phyloP scores from a whole-genome alignment of 2,113 vertebrate species.

The Oncorhynchus gorbuscha region DNA sequence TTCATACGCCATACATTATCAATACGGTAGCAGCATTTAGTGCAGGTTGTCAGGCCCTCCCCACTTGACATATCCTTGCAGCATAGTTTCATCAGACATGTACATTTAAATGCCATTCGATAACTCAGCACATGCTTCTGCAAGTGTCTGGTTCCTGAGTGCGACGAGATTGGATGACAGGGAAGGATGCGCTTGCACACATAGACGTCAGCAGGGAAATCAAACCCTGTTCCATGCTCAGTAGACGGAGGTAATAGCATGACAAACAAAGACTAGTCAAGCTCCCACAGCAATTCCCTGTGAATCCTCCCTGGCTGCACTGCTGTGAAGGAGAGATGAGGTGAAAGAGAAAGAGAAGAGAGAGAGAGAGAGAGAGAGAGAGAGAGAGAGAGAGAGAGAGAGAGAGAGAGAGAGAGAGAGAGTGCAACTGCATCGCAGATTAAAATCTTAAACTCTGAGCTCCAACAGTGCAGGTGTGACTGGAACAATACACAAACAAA shows the following conservation, averaged over 20 bases:
- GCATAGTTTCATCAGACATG: neutral
- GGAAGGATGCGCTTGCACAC: conserved; percentile 34
- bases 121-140: conserved; percentile 45
- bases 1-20: neutral
- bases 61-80: neutral
- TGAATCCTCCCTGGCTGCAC: conserved; percentile 30
- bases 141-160: conserved; percentile 39
- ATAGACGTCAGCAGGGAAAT: neutral
- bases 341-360: no score
- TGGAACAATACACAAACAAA: no score
- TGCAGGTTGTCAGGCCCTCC: neutral
- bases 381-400: no score
- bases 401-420: no score
- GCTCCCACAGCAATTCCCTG: conserved; percentile 64
- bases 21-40: neutral
- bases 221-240: conserved; percentile 6
- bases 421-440: no score
- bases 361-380: no score
- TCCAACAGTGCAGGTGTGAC: no score
- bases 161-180: conserved; percentile 59
- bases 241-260: conserved; percentile 52
- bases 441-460: no score
- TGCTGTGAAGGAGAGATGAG: neutral
- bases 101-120: conserved; percentile 45
- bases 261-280: conserved; percentile 50